Evolutionary conservation across 2,797 vertebrate genomes (phyloP).

Genomic region (Coccyzus lansbergi): DNA sequence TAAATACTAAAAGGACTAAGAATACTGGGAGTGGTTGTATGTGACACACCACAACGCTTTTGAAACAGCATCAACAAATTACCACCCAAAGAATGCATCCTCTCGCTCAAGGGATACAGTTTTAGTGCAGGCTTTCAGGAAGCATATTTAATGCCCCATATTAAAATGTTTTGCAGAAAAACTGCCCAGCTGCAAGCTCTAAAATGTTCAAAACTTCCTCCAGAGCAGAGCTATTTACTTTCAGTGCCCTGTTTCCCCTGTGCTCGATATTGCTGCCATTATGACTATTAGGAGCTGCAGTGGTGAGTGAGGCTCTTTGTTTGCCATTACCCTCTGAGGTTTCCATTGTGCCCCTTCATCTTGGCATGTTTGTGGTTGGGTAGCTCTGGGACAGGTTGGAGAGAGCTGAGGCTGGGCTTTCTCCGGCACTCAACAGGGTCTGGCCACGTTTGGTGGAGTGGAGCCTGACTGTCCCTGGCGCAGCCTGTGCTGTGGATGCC

Average conservation of each 20-base stretch:
- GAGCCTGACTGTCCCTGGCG: rapidly evolving
- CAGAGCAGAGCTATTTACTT: constrained; percentile 10
- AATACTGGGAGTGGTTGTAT: not conserved
- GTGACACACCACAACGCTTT: not conserved
- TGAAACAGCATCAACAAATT: constrained; percentile 41
- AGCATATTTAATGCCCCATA: constrained; percentile 8
- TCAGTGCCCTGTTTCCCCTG: not conserved
- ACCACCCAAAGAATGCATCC: not conserved
- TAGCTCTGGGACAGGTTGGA: not conserved
- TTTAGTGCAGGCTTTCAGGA: constrained; percentile 17
- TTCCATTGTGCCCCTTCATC: not conserved
- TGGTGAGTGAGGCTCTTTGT: not conserved
- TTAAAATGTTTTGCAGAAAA: constrained; percentile 36
- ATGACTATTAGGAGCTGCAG: not conserved
- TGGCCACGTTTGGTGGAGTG: not conserved
- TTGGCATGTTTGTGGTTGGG: not conserved
- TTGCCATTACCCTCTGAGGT: rapidly evolving
- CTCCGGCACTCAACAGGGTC: rapidly evolving
- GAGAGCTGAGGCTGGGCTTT: not conserved
- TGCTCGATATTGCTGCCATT: not conserved
- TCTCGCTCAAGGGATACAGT: constrained; percentile 16
- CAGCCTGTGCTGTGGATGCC: not conserved
- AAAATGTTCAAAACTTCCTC: constrained; percentile 5
- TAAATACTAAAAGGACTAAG: not conserved
- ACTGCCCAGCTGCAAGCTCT: constrained; percentile 34